These are phyloP conservation scores for Cheiracanthium punctorium DNA, from an alignment of 2,888 invertebrate species.

Conservation along the genomic window DNA sequence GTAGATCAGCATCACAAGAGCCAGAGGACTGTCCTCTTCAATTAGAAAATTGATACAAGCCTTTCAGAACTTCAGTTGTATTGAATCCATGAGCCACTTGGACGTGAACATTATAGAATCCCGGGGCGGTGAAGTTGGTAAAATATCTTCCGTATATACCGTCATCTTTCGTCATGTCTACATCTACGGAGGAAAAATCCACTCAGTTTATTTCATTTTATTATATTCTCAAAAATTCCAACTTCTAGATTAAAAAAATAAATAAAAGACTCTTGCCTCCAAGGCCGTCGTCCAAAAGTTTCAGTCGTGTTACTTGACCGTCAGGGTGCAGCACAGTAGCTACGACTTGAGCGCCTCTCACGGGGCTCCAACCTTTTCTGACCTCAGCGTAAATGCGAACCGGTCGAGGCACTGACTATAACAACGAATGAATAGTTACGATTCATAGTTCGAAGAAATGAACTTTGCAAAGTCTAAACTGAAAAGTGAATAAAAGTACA, in stretches of 20 bases:
- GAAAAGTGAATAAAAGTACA: no score
- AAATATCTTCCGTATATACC: conserved; percentile 44
- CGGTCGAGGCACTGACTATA: conserved; percentile 30
- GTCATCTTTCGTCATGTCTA: conserved; percentile 39
- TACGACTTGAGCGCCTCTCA: conserved; percentile 20
- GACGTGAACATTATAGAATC: conserved; percentile 34
- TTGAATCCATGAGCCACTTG: conserved; percentile 1
- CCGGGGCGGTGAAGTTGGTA: conserved; percentile 33
- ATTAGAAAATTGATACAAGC: conserved; percentile 1
- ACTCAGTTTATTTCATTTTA: no score
- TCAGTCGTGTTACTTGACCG: not conserved
- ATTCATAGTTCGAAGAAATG: no score
- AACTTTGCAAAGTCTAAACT: no score
- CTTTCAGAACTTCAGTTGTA: conserved; percentile 21
- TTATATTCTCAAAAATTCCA: not conserved
- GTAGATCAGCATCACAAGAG: no score
- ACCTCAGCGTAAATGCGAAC: conserved; percentile 41
- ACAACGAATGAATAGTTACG: no score
- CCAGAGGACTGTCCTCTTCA: no score
- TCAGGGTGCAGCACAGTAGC: conserved; percentile 36
- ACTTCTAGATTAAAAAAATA: not conserved
- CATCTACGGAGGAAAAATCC: conserved; percentile 7
- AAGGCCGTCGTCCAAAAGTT: conserved; percentile 36
- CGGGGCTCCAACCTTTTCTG: conserved; percentile 31
- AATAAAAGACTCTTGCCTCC: conserved; percentile 35